Conservation (phyloP, 2,113 vertebrate genomes). For the Telmatochromis sp. region DNA sequence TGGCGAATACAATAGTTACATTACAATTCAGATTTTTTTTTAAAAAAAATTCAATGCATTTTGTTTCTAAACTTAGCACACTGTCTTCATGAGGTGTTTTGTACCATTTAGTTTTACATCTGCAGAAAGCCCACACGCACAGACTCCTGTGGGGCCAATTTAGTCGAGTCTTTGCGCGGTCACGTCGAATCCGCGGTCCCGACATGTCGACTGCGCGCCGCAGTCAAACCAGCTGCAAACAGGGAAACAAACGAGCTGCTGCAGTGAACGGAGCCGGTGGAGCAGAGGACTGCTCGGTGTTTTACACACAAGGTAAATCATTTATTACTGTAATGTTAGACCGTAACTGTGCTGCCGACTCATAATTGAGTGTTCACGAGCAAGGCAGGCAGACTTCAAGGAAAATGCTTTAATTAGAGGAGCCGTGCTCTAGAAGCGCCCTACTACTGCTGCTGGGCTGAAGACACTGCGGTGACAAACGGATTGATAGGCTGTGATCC, state of each 20-base stretch:
- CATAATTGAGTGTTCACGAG: neutral
- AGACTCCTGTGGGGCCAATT: neutral
- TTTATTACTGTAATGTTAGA: neutral
- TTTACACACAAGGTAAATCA: slow-evolving; percentile 9
- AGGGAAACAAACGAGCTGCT: neutral
- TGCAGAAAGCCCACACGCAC: neutral
- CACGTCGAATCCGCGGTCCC: slow-evolving; percentile 43
- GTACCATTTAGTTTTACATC: neutral
- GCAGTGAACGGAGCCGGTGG: slow-evolving; percentile 8
- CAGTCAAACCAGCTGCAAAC: slow-evolving; percentile 46
- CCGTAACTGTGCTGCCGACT: neutral
- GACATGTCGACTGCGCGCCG: slow-evolving; percentile 16
- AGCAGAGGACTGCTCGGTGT: neutral
- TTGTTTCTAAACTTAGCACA: neutral
- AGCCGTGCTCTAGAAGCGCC: neutral
- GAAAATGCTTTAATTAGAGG: neutral
- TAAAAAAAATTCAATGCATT: accelerated
- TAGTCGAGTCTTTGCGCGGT: slow-evolving; percentile 14
- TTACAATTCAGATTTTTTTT: neutral
- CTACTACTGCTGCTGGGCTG: neutral
- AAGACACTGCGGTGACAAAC: slow-evolving; percentile 40
- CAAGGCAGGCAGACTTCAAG: neutral
- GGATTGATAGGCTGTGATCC: slow-evolving; percentile 10
- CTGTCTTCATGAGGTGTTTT: neutral
- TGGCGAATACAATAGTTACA: neutral